phyloP scores from a whole-genome alignment of 2,113 vertebrate species.

The Monopterus albus region DNA sequence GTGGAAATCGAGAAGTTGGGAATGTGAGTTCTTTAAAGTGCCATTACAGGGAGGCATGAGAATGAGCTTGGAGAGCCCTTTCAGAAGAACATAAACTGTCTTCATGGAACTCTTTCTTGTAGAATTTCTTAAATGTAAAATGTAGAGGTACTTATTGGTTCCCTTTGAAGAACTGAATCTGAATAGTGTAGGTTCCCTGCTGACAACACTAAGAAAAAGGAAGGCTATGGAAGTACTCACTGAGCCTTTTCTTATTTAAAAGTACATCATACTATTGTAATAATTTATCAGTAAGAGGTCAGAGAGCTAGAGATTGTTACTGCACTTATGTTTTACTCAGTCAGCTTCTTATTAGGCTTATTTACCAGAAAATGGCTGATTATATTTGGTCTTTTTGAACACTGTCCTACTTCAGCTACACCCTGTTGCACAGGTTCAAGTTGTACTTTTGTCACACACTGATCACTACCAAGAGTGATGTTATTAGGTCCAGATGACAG shows the following conservation, averaged over 20 bases:
- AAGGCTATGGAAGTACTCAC: conserved; percentile 77
- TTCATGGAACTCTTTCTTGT: neutral
- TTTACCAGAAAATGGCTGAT: conserved; percentile 3
- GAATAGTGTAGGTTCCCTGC: conserved; percentile 19
- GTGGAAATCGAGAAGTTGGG: conserved; percentile 7
- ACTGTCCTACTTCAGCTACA: neutral
- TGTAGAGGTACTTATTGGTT: neutral
- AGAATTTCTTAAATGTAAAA: neutral
- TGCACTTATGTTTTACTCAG: conserved; percentile 14
- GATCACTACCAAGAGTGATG: too few species aligned
- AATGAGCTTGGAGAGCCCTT: neutral
- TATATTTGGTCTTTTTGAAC: neutral
- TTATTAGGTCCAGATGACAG: too few species aligned
- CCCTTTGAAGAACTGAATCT: neutral
- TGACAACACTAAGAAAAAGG: conserved; percentile 22
- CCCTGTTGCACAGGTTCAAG: neutral
- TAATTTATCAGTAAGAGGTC: conserved; percentile 79
- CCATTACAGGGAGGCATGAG: neutral
- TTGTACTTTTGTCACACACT: too few species aligned
- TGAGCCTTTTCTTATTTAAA: conserved; percentile 56
- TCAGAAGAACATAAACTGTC: neutral
- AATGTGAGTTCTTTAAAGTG: conserved; percentile 6
- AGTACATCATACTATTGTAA: conserved; percentile 82
- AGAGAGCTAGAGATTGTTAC: conserved; percentile 32
- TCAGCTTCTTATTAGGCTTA: neutral